A percentile compares a stretch with the other conserved stretches of the same genome.
Evolutionary conservation across 2,888 invertebrate species (phyloP).

Genomic region (Alloscopus bannaensis): DNA sequence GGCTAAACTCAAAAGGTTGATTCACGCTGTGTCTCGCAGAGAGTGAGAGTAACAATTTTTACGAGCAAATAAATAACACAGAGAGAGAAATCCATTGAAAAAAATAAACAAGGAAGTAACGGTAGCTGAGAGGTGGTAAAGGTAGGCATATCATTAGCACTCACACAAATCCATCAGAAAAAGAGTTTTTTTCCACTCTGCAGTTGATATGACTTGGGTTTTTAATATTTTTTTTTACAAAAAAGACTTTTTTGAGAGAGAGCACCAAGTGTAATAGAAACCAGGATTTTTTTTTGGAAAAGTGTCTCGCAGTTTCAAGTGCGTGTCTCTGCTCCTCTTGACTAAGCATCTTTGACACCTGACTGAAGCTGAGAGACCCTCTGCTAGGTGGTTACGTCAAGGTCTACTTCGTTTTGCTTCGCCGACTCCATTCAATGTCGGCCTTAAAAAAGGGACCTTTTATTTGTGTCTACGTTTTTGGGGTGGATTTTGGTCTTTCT

Average conservation of each 20-base stretch:
- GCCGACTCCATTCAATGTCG: conserved; percentile 25
- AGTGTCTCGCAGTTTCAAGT: not conserved
- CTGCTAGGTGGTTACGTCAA: conserved; percentile 37
- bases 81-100: no score
- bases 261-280: not conserved
- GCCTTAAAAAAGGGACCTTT: no score
- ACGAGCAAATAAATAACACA: not conserved
- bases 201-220: no score
- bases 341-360: conserved; percentile 41
- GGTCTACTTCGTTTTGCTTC: conserved; percentile 43
- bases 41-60: not conserved
- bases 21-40: conserved; percentile 25
- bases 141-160: no score
- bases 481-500: no score
- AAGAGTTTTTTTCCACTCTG: no score
- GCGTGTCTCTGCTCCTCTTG: conserved; percentile 11
- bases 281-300: conserved; percentile 5
- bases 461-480: no score
- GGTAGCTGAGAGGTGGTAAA: not conserved
- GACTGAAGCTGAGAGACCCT: conserved; percentile 42
- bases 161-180: no score
- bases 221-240: not conserved
- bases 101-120: conserved; percentile 42
- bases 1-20: conserved; percentile 36
- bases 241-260: not conserved